Base-by-base conservation (phyloP, 2,888 invertebrate species). In the Plebejus argus region DNA sequence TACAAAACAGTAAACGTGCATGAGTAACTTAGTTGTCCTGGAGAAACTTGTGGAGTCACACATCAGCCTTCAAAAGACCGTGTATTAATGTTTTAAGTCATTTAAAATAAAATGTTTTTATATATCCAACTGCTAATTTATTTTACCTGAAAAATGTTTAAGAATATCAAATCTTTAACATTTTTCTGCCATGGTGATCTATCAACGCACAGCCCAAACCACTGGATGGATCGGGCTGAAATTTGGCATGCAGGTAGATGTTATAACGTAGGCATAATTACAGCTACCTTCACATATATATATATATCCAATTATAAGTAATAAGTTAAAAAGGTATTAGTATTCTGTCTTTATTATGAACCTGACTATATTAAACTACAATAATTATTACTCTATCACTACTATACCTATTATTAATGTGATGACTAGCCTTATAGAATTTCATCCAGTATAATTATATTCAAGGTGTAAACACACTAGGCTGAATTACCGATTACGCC, bases 31-130 rank as follows among this genome's bases (percentile, higher is more conserved):
- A 4, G 33, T 76, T 5, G n/a, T 66, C 0, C n/a, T 91, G 4
- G 84, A 85, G 78, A 84, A 83, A 28, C 78, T 89, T 5, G 76
- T 92, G 5, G 86, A 88, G 33, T 77, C 75, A 0, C 91, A 92
- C 75, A 8, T 88, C 92, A 0, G 84, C 87, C 0, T 92, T 91
- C 76, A 89, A 85, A 80, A 88, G 86, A 74, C 87, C 88, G 0
- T 93, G 93, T 83, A 12, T 83, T 15, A 84, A 82, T 70, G 58
- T 88, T 28, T 81, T 90, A 0, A 86, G 85, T 72, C 86, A 87
- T 78, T 80, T 72, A 56, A 78, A 72, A 78, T 76, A 76, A 61
- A 20, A 70, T 12, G 76, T 53, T 56, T 71, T n/a, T n/a, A n/a
- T 15, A 61, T 23, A 61, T 61, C 8, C 4, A 23, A 23, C 23